These are phyloP conservation scores for Lerista edwardsae DNA, from an alignment of 2,797 vertebrate genomes.

Conservation along the genomic window DNA sequence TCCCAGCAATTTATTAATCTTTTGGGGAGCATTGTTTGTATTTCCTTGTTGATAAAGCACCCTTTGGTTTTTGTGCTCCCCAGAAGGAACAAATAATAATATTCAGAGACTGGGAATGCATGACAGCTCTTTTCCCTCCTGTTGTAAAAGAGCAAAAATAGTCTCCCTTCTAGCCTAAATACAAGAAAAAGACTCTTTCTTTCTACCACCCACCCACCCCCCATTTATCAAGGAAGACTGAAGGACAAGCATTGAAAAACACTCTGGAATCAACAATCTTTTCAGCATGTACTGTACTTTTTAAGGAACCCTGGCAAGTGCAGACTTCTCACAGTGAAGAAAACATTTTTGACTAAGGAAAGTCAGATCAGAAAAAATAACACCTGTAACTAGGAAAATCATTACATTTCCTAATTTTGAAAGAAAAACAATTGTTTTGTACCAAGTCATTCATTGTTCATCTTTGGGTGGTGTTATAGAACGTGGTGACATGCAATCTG, in stretches of 20 bases:
- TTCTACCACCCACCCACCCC: slow-evolving; percentile 3
- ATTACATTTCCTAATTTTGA: not conserved
- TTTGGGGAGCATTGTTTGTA: not conserved
- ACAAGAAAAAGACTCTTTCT: slow-evolving; percentile 13
- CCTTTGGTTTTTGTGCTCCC: not conserved
- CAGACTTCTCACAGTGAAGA: not conserved
- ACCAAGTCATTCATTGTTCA: not conserved
- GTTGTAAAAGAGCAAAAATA: slow-evolving; percentile 47
- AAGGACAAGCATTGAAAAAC: slow-evolving; percentile 40
- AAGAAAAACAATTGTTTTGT: not conserved
- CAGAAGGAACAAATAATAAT: slow-evolving; percentile 37
- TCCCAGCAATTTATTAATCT: not conserved
- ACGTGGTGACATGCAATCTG: not conserved
- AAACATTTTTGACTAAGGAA: slow-evolving; percentile 39
- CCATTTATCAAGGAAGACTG: slow-evolving; percentile 52
- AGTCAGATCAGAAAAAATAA: not conserved
- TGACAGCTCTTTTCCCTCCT: not conserved
- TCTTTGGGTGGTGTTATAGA: not conserved
- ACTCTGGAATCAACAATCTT: slow-evolving; percentile 27
- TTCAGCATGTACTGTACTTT: slow-evolving; percentile 54
- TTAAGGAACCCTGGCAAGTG: slow-evolving; percentile 13
- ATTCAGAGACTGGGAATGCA: not conserved
- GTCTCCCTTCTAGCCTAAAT: slow-evolving; percentile 47
- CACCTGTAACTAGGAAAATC: not conserved
- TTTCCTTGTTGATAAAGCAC: slow-evolving; percentile 12